phyloP scores from a whole-genome alignment of 1,140 invertebrate genomes.

The Orchesella cincta region DNA sequence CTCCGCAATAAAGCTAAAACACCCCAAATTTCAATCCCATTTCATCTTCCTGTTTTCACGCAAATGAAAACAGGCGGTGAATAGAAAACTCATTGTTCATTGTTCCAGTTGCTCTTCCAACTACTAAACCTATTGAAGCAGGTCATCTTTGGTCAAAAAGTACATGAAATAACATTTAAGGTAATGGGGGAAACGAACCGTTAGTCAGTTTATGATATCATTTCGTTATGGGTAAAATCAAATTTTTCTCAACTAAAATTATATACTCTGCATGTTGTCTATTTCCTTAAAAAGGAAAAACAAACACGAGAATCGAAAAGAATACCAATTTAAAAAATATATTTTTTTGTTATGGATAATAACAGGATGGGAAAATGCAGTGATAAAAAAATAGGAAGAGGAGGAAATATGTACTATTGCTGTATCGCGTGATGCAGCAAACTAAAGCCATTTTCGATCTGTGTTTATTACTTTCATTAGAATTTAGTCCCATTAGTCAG shows the following conservation, averaged over 20 bases:
- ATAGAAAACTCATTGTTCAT: too few relatives aligned
- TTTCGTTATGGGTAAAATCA: too few relatives aligned
- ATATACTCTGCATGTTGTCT: too few relatives aligned
- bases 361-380: neutral
- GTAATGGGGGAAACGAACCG: too few relatives aligned
- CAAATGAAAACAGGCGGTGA: too few relatives aligned
- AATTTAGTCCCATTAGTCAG: neutral
- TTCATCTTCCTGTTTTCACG: too few relatives aligned
- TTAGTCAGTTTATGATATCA: too few relatives aligned
- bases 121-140: too few relatives aligned
- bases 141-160: neutral
- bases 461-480: conserved; percentile 16
- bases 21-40: too few relatives aligned
- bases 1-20: too few relatives aligned
- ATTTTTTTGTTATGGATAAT: neutral
- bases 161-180: neutral
- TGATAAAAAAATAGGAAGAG: conserved; percentile 10
- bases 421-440: conserved; percentile 20
- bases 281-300: neutral
- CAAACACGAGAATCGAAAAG: neutral
- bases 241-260: too few relatives aligned
- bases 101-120: too few relatives aligned
- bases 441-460: neutral
- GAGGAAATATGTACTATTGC: neutral
- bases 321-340: neutral